These are phyloP conservation scores for Gymnarchus niloticus DNA, from an alignment of 2,113 vertebrate genomes.

Conservation along the genomic window DNA sequence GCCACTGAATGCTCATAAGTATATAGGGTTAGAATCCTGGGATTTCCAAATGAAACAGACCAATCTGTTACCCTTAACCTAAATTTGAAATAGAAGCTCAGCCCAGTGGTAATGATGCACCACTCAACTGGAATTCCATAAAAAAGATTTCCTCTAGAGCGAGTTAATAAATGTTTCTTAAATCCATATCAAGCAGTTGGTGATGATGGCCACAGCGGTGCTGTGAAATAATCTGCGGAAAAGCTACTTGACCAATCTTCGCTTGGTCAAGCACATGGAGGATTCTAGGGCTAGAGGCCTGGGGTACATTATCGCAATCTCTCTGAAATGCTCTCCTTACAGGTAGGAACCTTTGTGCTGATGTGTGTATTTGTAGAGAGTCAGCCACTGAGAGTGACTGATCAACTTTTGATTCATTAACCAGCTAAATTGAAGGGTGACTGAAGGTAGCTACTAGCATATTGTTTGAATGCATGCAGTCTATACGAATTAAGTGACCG, in stretches of 20 bases:
- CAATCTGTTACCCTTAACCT: neutral
- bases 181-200: constrained; percentile 29
- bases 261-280: constrained; percentile 47
- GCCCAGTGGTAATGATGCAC: neutral
- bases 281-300: constrained; percentile 2
- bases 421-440: neutral
- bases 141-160: constrained; percentile 14
- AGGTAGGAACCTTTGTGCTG: neutral
- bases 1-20: neutral
- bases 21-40: neutral
- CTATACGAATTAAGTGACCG: no score
- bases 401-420: neutral
- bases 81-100: neutral
- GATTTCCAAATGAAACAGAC: neutral
- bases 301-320: neutral
- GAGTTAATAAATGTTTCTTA: neutral
- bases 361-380: neutral
- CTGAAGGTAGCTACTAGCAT: neutral
- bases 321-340: neutral
- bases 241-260: constrained; percentile 34
- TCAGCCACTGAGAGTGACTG: constrained; percentile 12
- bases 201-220: neutral
- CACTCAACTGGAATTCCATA: constrained; percentile 17
- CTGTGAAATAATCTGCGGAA: constrained; percentile 6
- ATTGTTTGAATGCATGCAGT: constrained; percentile 25